phyloP scores from a whole-genome alignment of 23 tunicate genomes.

The Corella eumyota region DNA sequence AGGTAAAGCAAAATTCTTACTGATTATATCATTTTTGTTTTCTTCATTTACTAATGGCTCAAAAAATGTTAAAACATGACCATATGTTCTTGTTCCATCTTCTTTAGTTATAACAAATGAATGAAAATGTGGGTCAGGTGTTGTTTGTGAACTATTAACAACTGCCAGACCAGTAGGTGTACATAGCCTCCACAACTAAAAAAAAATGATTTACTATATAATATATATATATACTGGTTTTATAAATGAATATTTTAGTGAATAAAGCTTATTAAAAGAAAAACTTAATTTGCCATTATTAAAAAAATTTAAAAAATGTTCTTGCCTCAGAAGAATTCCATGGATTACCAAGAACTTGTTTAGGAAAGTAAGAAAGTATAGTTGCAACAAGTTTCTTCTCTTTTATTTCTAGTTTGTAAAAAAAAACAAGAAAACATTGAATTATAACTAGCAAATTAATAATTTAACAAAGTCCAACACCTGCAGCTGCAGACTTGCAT shows the following conservation, averaged over 20 bases:
- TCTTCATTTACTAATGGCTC: conserved; percentile 23
- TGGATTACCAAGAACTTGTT: conserved; percentile 30
- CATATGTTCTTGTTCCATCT: conserved; percentile 45
- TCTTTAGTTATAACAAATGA: conserved; percentile 69
- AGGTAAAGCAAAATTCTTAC: too few relatives aligned
- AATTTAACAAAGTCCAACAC: too few relatives aligned
- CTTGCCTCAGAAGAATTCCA: conserved; percentile 59
- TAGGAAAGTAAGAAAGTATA: conserved; percentile 53
- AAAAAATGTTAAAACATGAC: conserved; percentile 68
- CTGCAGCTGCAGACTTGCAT: too few relatives aligned
- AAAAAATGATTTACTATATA: too few relatives aligned
- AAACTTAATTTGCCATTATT: too few relatives aligned
- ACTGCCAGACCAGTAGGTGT: conserved; percentile 53
- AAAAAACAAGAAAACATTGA: too few relatives aligned
- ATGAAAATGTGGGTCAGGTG: conserved; percentile 31
- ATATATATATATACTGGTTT: not conserved
- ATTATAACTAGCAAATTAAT: too few relatives aligned
- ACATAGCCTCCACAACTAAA: conserved; percentile 58
- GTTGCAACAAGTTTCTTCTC: conserved; percentile 24
- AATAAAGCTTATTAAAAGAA: too few relatives aligned
- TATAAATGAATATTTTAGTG: too few relatives aligned
- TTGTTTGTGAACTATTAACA: conserved; percentile 6
- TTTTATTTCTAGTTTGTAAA: too few relatives aligned
- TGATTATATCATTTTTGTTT: too few relatives aligned
- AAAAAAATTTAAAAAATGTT: too few relatives aligned